phyloP scores from a whole-genome alignment of 1,140 invertebrate genomes.

The Doryteuthis pealeii region DNA sequence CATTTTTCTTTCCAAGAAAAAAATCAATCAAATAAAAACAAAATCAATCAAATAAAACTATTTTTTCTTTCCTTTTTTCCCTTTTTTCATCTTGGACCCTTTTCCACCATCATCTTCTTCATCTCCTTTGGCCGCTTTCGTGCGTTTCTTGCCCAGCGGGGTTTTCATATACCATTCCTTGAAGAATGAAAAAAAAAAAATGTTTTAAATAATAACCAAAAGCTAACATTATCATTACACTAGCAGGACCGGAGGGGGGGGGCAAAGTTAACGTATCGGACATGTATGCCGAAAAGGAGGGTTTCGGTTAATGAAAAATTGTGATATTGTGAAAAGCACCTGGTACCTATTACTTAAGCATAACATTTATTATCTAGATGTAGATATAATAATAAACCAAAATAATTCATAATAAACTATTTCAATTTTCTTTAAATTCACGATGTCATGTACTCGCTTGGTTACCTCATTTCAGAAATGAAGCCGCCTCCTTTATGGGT shows the following conservation, averaged over 20 bases:
- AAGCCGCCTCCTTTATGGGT: too few relatives aligned
- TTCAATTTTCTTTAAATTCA: too few relatives aligned
- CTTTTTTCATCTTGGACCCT: slow-evolving; percentile 39
- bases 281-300: not conserved
- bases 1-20: too few relatives aligned
- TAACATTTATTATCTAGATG: too few relatives aligned
- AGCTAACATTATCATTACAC: not conserved
- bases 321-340: not conserved
- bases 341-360: too few relatives aligned
- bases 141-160: slow-evolving; percentile 59
- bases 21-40: too few relatives aligned
- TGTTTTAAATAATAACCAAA: not conserved
- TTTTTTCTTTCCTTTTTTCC: slow-evolving; percentile 43
- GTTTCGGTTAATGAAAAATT: not conserved
- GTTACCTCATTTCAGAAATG: too few relatives aligned
- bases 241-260: not conserved
- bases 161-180: slow-evolving; percentile 61
- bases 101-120: slow-evolving; percentile 53
- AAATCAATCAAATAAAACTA: not conserved
- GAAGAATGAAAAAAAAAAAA: not conserved
- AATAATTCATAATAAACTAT: too few relatives aligned
- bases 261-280: not conserved
- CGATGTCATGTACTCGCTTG: too few relatives aligned
- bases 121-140: slow-evolving; percentile 55
- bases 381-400: too few relatives aligned